phyloP scores from a whole-genome alignment of 2,113 vertebrate species.

The Engystomops pustulosus region DNA sequence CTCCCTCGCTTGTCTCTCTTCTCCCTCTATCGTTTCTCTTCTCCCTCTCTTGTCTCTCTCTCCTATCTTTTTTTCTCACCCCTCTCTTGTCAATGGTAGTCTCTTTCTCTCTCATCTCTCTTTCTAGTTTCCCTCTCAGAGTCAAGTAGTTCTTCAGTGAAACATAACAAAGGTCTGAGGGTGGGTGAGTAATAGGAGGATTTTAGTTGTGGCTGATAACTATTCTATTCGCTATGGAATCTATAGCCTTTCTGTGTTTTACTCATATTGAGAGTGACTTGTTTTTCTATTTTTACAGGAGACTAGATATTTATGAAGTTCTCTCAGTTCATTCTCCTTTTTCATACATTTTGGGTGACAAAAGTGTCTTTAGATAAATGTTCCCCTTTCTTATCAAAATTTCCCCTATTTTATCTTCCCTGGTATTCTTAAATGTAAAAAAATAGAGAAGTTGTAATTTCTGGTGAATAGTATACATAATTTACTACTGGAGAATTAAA shows the following conservation, averaged over 20 bases:
- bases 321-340: too few relatives aligned
- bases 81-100: too few relatives aligned
- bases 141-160: neutral
- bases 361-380: neutral
- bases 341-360: neutral
- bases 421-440: neutral
- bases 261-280: neutral
- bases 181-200: neutral
- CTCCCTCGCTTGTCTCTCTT: too few relatives aligned
- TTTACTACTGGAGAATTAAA: too few relatives aligned
- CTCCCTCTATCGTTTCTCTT: too few relatives aligned
- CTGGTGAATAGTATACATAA: too few relatives aligned
- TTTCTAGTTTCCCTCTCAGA: too few relatives aligned
- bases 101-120: too few relatives aligned
- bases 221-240: neutral
- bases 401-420: neutral
- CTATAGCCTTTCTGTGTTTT: neutral
- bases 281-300: neutral
- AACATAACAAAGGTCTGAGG: neutral
- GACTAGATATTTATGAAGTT: too few relatives aligned
- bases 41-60: too few relatives aligned
- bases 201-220: neutral
- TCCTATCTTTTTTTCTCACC: too few relatives aligned
- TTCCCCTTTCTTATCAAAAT: neutral
- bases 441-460: neutral